Percentiles rank a stretch among this genome's conserved stretches.
These are phyloP conservation scores for Balearica regulorum DNA, from an alignment of 2,797 vertebrate genomes.

Conservation along the genomic window DNA sequence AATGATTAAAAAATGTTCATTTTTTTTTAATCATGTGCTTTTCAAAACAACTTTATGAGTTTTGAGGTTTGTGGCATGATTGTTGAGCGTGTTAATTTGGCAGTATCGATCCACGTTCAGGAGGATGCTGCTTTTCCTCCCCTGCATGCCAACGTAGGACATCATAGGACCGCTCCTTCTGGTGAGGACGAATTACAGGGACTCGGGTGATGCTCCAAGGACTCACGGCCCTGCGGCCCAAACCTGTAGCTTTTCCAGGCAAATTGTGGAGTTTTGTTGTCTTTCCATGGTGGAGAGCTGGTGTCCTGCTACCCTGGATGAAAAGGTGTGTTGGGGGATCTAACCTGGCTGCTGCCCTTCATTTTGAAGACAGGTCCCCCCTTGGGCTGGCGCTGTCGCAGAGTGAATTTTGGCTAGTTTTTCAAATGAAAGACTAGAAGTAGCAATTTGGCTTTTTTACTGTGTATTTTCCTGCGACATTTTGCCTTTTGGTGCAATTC, in stretches of 20 bases:
- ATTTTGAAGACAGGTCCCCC: background rate
- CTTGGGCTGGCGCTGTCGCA: rapidly evolving
- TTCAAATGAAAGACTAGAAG: background rate
- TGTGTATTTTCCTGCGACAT: background rate
- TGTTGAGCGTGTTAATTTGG: background rate
- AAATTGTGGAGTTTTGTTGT: background rate
- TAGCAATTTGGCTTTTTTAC: background rate
- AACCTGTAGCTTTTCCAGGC: background rate
- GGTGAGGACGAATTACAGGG: background rate
- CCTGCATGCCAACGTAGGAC: rapidly evolving
- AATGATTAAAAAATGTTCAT: background rate
- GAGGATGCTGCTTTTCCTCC: background rate
- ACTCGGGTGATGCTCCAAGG: background rate
- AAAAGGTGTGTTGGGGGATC: background rate
- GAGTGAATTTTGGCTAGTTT: background rate
- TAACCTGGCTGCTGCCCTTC: background rate
- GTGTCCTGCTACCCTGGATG: background rate
- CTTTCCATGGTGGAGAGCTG: background rate
- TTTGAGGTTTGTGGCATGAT: background rate
- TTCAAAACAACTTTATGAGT: background rate
- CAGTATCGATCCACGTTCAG: background rate
- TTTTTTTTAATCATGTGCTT: background rate
- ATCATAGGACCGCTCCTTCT: rapidly evolving
- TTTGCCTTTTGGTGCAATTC: background rate
- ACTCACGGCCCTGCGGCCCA: background rate